Conservation (phyloP, 2,888 invertebrate species). For the Drepana falcataria region DNA sequence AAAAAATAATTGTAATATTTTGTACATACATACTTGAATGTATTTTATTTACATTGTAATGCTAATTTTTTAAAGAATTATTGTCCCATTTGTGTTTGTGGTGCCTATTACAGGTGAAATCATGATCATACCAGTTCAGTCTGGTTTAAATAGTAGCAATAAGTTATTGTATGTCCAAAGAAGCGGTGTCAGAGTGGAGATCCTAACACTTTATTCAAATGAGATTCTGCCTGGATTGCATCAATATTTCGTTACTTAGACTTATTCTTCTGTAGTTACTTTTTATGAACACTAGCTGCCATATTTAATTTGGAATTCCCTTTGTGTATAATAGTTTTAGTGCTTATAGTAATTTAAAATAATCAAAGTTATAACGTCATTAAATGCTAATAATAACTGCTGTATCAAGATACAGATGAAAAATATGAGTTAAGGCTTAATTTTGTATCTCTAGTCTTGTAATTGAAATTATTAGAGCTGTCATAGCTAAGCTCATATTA, state of each 20-base stretch:
- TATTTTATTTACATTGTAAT: conserved; percentile 8
- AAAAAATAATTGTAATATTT: conserved; percentile 14
- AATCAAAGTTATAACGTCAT: conserved; percentile 19
- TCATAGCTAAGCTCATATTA: conserved; percentile 8
- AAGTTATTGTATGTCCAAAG: conserved; percentile 21
- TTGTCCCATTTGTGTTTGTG: not conserved
- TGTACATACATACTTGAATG: conserved; percentile 11
- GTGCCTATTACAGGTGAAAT: not conserved
- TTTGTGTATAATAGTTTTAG: conserved; percentile 33
- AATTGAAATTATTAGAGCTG: conserved; percentile 16
- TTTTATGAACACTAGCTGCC: conserved; percentile 52
- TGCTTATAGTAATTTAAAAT: conserved; percentile 35
- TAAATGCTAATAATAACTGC: not conserved
- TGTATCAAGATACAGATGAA: not conserved
- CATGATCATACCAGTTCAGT: not conserved
- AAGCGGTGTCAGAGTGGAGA: conserved; percentile 8
- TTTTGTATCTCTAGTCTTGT: conserved; percentile 31
- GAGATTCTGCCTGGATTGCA: not conserved
- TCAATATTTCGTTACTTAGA: conserved; percentile 15
- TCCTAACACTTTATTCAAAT: not conserved
- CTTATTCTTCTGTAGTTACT: conserved; percentile 31
- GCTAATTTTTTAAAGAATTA: not conserved
- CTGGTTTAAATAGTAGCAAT: conserved; percentile 8
- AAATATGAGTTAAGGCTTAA: conserved; percentile 17
- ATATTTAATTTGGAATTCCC: conserved; percentile 50